Base-by-base conservation (phyloP, 2,888 invertebrate species). In the Phytoseiulus persimilis region DNA sequence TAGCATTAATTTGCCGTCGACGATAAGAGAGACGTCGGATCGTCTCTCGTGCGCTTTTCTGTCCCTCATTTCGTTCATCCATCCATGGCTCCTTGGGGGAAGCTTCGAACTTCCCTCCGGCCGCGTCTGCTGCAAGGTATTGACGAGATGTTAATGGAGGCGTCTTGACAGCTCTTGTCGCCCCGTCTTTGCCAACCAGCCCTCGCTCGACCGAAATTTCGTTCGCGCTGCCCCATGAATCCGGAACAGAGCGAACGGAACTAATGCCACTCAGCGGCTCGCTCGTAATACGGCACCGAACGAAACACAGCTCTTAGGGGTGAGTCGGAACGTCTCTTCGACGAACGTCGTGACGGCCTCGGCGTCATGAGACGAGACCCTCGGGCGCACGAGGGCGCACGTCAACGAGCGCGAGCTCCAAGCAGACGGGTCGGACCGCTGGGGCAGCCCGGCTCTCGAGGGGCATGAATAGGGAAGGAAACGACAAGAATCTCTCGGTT, bases 91-190 rank as follows among this genome's bases (percentile, higher is more conserved):
- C 65, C 14, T 14, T 28, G 23, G 18, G 18, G 65, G 18, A 65
- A 65, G 18, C 9, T 23, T 65, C 65, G 28, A 65, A 23, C 65
- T 65, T 28, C 28, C 28, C 65, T 11, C 18, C 65, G 65, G 9
- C 18, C 18, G 65, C 39, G 39, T 6, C 39, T 9, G 65, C 65
- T 65, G 65, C 65, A 6, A 65, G 87, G 32, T 87, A 87, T 87
- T 87, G 45, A 87, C 87, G 87, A 87, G 39, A 87, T 87, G 87
- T 87, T 87, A 87, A 87, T 87, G 87, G 87, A 87, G 18, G 33
- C 6, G 87, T 87, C 87, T 45, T 87, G 87, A 87, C 87, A 87
- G 87, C 32, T 32, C 45, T 14, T 33, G 6, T n/a, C 87, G 65
- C 28, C 65, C 65, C 65, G 23, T 65, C 23, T 23, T 65, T 28